Evolutionary conservation across 2,113 vertebrate genomes (phyloP).

Genomic region (Gymnobelideus leadbeateri): DNA sequence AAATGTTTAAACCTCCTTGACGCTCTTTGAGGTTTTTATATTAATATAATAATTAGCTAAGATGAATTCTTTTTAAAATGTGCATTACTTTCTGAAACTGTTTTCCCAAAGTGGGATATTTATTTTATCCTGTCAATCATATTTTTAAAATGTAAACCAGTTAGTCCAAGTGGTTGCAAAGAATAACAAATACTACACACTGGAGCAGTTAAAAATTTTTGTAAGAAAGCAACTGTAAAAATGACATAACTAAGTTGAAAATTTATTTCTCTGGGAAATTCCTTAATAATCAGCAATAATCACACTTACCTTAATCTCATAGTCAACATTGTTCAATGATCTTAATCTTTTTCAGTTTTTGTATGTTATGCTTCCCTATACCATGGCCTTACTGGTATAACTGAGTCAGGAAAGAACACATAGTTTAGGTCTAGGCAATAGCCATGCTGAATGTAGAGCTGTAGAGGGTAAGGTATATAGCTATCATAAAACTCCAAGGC

Average conservation of each 20-base stretch:
- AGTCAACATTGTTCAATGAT: not conserved
- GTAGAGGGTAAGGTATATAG: not conserved
- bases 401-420: not conserved
- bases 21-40: slow-evolving; percentile 25
- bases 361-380: not conserved
- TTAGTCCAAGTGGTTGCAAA: not conserved
- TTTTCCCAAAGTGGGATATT: slow-evolving; percentile 33
- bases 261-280: not conserved
- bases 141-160: not conserved
- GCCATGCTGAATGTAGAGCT: not conserved
- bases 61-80: slow-evolving; percentile 9
- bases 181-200: not conserved
- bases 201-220: slow-evolving; percentile 19
- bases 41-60: slow-evolving; percentile 25
- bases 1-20: not conserved
- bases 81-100: not conserved
- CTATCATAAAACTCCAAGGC: not conserved
- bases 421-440: not conserved
- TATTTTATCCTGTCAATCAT: slow-evolving; percentile 28
- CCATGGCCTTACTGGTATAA: not conserved
- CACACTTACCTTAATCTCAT: not conserved
- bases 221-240: slow-evolving; percentile 3
- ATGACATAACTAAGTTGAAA: not conserved
- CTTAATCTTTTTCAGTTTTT: not conserved
- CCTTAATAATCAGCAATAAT: not conserved